Evolutionary conservation across 2,797 vertebrate genomes (phyloP).

Genomic region (Darevskia mixta): DNA sequence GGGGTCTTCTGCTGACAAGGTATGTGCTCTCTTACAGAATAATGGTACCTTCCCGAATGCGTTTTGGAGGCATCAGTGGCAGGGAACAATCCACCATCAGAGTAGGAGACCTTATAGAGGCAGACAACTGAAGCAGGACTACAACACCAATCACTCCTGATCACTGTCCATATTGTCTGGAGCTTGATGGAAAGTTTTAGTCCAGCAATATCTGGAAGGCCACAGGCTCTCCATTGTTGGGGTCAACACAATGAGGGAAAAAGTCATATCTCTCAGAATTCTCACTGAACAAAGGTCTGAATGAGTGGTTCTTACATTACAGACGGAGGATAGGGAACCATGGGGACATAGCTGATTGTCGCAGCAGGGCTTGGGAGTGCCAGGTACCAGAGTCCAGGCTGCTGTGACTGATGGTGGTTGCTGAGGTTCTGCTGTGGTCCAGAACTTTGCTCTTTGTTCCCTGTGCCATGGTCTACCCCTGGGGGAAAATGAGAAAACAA

Average conservation of each 20-base stretch:
- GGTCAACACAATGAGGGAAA: background rate
- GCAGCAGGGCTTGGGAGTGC: constrained; percentile 43
- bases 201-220: too few relatives aligned
- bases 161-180: too few relatives aligned
- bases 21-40: too few relatives aligned
- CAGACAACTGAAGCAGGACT: too few relatives aligned
- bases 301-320: constrained; percentile 80
- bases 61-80: too few relatives aligned
- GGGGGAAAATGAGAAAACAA: rapidly evolving
- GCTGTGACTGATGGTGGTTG: constrained; percentile 25
- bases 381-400: constrained; percentile 67
- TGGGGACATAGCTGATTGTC: constrained; percentile 69
- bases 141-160: too few relatives aligned
- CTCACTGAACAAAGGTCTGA: rapidly evolving
- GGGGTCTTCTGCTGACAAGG: too few relatives aligned
- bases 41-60: too few relatives aligned
- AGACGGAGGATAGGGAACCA: constrained; percentile 72
- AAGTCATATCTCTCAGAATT: rapidly evolving
- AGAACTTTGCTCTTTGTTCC: background rate
- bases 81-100: too few relatives aligned
- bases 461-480: constrained; percentile 10
- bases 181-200: too few relatives aligned
- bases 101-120: too few relatives aligned
- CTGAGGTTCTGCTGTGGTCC: rapidly evolving
- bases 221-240: too few relatives aligned